Evolutionary conservation across 2,797 vertebrate species (phyloP), one percentile per base, ranked within the genome.

Genomic region (Pangasius krempfi): DNA sequence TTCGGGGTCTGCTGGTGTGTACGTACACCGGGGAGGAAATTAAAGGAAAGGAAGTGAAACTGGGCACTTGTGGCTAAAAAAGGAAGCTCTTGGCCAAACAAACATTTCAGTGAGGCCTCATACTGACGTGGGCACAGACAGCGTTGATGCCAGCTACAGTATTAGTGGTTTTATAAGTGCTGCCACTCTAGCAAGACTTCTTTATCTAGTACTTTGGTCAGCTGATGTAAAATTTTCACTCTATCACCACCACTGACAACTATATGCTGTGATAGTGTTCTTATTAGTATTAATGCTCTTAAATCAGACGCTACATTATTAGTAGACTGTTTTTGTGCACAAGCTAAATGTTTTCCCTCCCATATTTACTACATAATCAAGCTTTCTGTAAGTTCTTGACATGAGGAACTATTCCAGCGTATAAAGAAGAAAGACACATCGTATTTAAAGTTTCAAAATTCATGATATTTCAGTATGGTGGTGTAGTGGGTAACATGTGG

Each of bases 31-130:
- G 44, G 56, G 75, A 88, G 92, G 92, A 91, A 90, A 87, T 90
- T 54, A 88, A 84, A 52, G 60, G 68, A 87, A 64, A 88, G 87
- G 92, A 92, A 91, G 86, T 84, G 90, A 92, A 91, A 91, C 88
- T 79, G 86, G 78, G 62, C 87, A 66, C 44, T 89, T 52, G 84
- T 47, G 83, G 88, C 88, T 84, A 73, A 30, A 80, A 56, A 52
- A 66, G 44, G 62, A 83, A 64, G 37, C 22, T 64, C 7, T 44
- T 9, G 25, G 37, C 58, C 12, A n/a, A 83, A 47, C 37, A 47
- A n/a, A 47, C 40, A 64, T 18, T 64, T 83, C 16, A 83, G 56
- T 64, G 18, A 64, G 44, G 54, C 33, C 56, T 80, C 30, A 22
- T 37, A 2, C 9, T 37, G 30, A 58, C 20, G 54, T 58, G 56